Conservation (phyloP, 1,140 invertebrate species). For the Globodera rostochiensis region DNA sequence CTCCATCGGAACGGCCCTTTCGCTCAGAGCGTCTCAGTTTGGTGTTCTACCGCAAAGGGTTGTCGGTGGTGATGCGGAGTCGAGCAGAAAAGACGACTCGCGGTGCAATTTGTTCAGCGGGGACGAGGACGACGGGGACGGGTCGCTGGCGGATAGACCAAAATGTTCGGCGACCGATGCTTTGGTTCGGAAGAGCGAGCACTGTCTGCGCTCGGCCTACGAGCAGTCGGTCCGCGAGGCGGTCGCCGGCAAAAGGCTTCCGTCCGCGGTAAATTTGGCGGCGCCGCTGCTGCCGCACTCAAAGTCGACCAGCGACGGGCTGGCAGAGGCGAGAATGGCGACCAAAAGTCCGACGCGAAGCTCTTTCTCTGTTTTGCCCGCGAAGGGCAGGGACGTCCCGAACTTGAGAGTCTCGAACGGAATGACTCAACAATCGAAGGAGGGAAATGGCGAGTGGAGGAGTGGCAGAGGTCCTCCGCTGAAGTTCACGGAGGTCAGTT, state of each 20-base stretch:
- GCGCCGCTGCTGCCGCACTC: slow-evolving; percentile 15
- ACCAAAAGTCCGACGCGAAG: slow-evolving; percentile 1
- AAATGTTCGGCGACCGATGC: background rate
- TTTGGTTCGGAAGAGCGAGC: background rate
- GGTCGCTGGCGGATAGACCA: background rate
- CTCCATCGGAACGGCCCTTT: slow-evolving; percentile 39
- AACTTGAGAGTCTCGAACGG: slow-evolving; percentile 4
- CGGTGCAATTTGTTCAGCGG: slow-evolving; percentile 41
- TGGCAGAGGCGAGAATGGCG: background rate
- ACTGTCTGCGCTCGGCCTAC: slow-evolving; percentile 21
- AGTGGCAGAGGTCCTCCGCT: slow-evolving; percentile 10
- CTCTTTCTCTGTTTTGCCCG: background rate
- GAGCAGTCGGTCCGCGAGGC: slow-evolving; percentile 33
- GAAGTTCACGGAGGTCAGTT: slow-evolving; percentile 32
- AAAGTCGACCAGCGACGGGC: slow-evolving; percentile 17
- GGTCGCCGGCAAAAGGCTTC: background rate
- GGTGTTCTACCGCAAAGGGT: slow-evolving; percentile 10
- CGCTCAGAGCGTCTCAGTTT: slow-evolving; percentile 17
- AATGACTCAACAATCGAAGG: background rate
- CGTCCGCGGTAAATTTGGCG: slow-evolving; percentile 8
- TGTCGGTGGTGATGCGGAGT: slow-evolving; percentile 1
- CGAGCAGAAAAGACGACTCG: slow-evolving; percentile 30
- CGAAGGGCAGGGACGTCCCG: background rate
- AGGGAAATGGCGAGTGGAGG: background rate
- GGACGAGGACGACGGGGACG: slow-evolving; percentile 33